Percentiles rank a stretch among this genome's conserved stretches.
phyloP scores from a whole-genome alignment of 2,113 vertebrate genomes.

The Phalacrocorax carbo region DNA sequence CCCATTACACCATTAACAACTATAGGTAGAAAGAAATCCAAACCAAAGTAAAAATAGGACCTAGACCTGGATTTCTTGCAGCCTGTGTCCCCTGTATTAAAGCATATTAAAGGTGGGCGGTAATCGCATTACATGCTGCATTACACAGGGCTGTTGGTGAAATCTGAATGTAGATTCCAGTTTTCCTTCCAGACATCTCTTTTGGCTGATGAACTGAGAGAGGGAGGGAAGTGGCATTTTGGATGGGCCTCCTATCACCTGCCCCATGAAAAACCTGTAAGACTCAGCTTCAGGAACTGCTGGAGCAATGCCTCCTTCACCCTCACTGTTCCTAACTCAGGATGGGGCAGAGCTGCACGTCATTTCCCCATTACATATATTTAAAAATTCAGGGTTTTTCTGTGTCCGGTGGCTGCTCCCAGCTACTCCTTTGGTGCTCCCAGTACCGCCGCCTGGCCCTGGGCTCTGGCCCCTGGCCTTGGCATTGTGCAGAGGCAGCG shows the following conservation, averaged over 20 bases:
- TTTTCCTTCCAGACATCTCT: not conserved
- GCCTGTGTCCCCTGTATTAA: not conserved
- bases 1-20: not conserved
- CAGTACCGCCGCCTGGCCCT: not conserved
- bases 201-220: not conserved
- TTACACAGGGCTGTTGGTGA: not conserved
- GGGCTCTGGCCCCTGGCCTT: not conserved
- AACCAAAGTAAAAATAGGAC: not conserved
- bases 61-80: not conserved
- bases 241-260: not conserved
- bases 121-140: not conserved
- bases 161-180: not conserved
- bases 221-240: not conserved
- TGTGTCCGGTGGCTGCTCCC: not conserved
- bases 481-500: accelerated
- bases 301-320: not conserved
- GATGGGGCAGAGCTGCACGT: not conserved
- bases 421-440: not conserved
- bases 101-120: not conserved
- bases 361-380: not conserved
- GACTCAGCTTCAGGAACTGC: not conserved
- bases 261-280: not conserved
- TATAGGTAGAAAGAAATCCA: not conserved
- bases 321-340: not conserved
- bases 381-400: not conserved